Evolutionary conservation across 1,140 invertebrate genomes (phyloP).

Genomic region (Euwallacea fornicatus): DNA sequence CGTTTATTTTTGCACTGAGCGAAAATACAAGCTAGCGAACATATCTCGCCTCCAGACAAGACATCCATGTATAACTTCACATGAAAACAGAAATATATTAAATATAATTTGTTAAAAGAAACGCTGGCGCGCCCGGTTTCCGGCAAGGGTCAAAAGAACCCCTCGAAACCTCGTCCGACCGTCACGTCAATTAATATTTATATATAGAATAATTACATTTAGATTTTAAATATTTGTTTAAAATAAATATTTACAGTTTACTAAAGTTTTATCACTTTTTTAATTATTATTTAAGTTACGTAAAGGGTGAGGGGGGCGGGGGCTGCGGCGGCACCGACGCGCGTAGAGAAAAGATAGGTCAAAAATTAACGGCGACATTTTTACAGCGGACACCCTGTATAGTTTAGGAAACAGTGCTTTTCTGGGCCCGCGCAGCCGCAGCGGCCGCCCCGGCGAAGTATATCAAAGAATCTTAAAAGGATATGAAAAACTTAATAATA

Average conservation of each 20-base stretch:
- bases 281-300: slow-evolving; percentile 20
- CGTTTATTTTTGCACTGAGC: slow-evolving; percentile 55
- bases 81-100: slow-evolving; percentile 50
- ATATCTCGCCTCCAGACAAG: slow-evolving; percentile 52
- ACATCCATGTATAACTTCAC: slow-evolving; percentile 51
- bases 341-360: background rate
- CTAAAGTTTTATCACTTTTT: slow-evolving; percentile 47
- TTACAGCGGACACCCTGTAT: slow-evolving; percentile 3
- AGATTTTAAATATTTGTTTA: slow-evolving; percentile 43
- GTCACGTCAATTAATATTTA: slow-evolving; percentile 36
- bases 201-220: slow-evolving; percentile 46
- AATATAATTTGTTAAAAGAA: slow-evolving; percentile 45
- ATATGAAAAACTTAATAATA: background rate
- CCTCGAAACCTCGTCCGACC: slow-evolving; percentile 14
- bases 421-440: background rate
- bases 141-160: slow-evolving; percentile 18
- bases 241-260: slow-evolving; percentile 49
- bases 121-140: slow-evolving; percentile 8
- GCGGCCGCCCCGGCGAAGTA: too few species aligned
- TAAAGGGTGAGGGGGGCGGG: background rate
- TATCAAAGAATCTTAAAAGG: background rate
- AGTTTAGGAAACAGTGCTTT: slow-evolving; percentile 3
- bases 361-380: background rate
- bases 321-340: background rate
- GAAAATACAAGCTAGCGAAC: slow-evolving; percentile 54